Percentiles rank a stretch among this genome's conserved stretches.
phyloP scores from a whole-genome alignment of 2,888 invertebrate genomes.

The Leptopilina syphax region DNA sequence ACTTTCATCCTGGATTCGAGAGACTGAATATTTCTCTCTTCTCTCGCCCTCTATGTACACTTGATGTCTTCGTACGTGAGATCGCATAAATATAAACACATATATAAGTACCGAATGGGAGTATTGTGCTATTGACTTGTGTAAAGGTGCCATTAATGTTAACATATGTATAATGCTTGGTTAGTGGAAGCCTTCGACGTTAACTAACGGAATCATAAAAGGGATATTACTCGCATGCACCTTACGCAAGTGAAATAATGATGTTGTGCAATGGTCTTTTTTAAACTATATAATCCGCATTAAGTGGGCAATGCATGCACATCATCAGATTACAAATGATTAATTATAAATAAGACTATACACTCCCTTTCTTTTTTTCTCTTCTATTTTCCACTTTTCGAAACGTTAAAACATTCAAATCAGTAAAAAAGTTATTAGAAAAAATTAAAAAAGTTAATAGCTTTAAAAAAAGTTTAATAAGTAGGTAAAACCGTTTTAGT shows the following conservation, averaged over 20 bases:
- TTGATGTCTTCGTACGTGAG: constrained; percentile 52
- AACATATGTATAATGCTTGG: constrained; percentile 44
- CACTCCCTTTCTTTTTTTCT: no score
- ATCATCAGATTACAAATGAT: no score
- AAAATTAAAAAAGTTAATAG: no score
- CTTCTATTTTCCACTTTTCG: no score
- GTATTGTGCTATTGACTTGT: constrained; percentile 48
- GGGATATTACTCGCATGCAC: not conserved
- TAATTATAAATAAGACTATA: no score
- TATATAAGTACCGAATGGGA: constrained; percentile 44
- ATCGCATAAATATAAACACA: constrained; percentile 44
- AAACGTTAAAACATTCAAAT: no score
- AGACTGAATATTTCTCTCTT: constrained; percentile 39
- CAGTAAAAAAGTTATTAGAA: no score
- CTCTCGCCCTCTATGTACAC: constrained; percentile 47
- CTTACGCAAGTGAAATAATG: constrained; percentile 25
- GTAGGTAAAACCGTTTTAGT: no score
- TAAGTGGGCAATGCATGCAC: not conserved
- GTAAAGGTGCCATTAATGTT: constrained; percentile 53
- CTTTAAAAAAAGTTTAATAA: no score
- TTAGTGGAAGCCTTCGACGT: not conserved
- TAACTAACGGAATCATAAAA: constrained; percentile 5
- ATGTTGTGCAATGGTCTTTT: constrained; percentile 1
- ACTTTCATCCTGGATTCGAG: constrained; percentile 43
- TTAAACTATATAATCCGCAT: not conserved